Evolutionary conservation across 2,113 vertebrate genomes (phyloP).

Genomic region (Cromileptes altivelis): DNA sequence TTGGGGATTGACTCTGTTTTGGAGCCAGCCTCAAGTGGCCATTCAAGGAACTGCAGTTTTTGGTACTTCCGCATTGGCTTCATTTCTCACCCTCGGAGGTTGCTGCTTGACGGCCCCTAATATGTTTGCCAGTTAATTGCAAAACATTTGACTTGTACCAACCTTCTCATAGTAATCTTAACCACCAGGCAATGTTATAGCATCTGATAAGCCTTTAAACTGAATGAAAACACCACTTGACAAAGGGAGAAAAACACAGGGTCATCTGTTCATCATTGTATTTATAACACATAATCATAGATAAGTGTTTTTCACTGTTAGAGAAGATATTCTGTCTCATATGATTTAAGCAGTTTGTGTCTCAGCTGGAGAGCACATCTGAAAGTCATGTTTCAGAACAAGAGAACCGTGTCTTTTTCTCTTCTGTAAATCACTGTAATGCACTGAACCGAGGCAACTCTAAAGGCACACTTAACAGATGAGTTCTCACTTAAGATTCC

Average conservation of each 20-base stretch:
- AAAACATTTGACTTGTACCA: not conserved
- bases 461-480: conserved; percentile 47
- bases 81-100: too few relatives aligned
- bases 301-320: not conserved
- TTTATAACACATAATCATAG: not conserved
- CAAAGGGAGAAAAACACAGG: not conserved
- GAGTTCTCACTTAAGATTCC: conserved; percentile 48
- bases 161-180: not conserved
- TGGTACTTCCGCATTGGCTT: too few relatives aligned
- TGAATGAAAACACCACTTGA: not conserved
- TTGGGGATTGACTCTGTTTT: too few relatives aligned
- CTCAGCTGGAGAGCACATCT: conserved; percentile 17
- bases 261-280: not conserved
- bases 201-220: too few relatives aligned
- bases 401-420: conserved; percentile 14
- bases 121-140: not conserved
- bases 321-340: not conserved
- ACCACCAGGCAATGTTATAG: not conserved
- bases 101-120: too few relatives aligned
- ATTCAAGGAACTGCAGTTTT: too few relatives aligned
- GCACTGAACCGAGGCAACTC: conserved; percentile 35
- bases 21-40: too few relatives aligned
- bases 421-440: conserved; percentile 43
- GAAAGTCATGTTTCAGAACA: not conserved
- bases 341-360: not conserved